Evolutionary conservation across 1,140 invertebrate genomes (phyloP).

Genomic region (Orchestia grillus): DNA sequence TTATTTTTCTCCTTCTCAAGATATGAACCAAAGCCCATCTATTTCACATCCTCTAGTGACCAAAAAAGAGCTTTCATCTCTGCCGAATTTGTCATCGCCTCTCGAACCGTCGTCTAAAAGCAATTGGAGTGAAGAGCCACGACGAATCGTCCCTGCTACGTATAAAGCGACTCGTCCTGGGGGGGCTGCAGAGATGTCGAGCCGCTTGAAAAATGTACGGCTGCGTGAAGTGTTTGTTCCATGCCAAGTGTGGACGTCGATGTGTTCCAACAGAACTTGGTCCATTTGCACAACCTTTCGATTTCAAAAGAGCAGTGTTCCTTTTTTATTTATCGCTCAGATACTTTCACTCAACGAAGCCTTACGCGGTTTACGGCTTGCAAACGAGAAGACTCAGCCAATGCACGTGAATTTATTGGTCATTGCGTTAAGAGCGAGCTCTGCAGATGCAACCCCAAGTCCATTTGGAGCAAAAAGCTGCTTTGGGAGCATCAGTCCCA

Average conservation of each 20-base stretch:
- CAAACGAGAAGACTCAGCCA: neutral
- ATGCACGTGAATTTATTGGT: neutral
- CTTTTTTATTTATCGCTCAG: neutral
- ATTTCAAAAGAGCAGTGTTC: neutral
- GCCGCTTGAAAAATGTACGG: neutral
- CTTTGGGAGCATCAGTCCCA: neutral
- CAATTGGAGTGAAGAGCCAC: constrained; percentile 33
- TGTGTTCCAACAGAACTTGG: neutral
- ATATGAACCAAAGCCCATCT: neutral
- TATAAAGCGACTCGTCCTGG: neutral
- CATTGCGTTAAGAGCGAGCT: neutral
- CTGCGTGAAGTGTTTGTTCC: neutral
- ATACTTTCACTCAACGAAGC: neutral
- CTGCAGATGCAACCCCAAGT: neutral
- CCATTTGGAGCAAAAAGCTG: neutral
- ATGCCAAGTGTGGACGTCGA: neutral
- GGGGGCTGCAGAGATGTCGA: neutral
- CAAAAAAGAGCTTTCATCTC: neutral
- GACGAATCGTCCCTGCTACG: neutral
- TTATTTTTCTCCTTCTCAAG: neutral
- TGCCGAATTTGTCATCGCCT: constrained; percentile 40
- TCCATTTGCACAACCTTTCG: neutral
- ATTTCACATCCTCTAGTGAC: neutral
- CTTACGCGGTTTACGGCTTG: neutral
- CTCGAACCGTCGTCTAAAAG: constrained; percentile 34